These are phyloP conservation scores for Ophiodon elongatus DNA, from an alignment of 2,113 vertebrate species.

Conservation along the genomic window DNA sequence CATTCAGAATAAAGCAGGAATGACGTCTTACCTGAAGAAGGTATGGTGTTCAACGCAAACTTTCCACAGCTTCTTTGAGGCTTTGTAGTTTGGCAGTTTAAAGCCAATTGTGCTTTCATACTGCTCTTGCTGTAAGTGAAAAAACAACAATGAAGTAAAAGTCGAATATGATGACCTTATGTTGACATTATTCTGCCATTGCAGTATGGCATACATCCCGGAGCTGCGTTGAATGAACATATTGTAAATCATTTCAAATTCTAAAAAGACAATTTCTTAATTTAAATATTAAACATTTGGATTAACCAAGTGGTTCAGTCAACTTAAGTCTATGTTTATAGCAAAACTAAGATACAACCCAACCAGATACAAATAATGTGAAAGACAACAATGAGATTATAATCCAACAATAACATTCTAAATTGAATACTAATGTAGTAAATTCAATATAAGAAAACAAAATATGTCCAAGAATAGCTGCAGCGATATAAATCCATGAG, in stretches of 20 bases:
- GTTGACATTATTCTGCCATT: not conserved
- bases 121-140: slow-evolving; percentile 88
- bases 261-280: not conserved
- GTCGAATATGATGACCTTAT: not conserved
- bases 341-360: not conserved
- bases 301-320: not conserved
- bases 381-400: not conserved
- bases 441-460: not conserved
- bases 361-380: not conserved
- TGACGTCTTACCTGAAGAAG: slow-evolving; percentile 92
- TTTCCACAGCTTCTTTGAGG: slow-evolving; percentile 98
- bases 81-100: slow-evolving; percentile 94
- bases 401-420: not conserved
- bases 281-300: not conserved
- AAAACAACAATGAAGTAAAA: slow-evolving; percentile 23
- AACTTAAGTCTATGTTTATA: not conserved
- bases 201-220: not conserved
- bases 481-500: not conserved
- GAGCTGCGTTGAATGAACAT: not conserved
- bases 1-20: slow-evolving; percentile 18
- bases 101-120: slow-evolving; percentile 96
- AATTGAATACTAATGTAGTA: not conserved
- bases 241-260: not conserved
- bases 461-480: not conserved
- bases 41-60: slow-evolving; percentile 97